phyloP scores from a whole-genome alignment of 2,113 vertebrate genomes.

The Macquaria australasica region DNA sequence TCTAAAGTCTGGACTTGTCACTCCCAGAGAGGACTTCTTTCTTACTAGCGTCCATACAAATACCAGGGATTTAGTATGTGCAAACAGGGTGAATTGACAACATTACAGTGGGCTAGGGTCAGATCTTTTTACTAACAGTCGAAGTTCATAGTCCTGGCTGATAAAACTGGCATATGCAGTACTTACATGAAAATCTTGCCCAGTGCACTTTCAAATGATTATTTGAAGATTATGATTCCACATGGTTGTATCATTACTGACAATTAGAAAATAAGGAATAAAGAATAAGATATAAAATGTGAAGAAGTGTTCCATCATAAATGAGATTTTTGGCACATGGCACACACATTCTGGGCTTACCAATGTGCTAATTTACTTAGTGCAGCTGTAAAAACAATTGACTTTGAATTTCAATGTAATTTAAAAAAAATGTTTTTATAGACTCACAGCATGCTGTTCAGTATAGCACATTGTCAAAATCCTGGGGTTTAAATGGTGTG shows the following conservation, averaged over 20 bases:
- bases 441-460: neutral
- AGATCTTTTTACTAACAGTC: neutral
- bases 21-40: neutral
- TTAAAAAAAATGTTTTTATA: neutral
- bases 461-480: conserved; percentile 14
- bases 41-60: neutral
- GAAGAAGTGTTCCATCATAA: neutral
- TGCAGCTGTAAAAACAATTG: conserved; percentile 5
- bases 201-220: no score
- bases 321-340: neutral
- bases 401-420: conserved; percentile 3
- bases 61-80: no score
- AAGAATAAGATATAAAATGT: neutral
- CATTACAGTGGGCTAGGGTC: neutral
- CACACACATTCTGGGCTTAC: neutral
- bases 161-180: no score
- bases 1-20: neutral
- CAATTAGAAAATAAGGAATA: neutral
- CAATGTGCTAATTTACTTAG: neutral
- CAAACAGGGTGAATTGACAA: neutral
- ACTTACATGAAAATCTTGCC: no score
- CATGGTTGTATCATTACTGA: neutral
- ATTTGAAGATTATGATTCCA: neutral
- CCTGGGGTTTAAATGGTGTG: conserved; percentile 28
- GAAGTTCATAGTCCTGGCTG: no score